Base-by-base conservation (phyloP, 2,888 invertebrate genomes). In the Polyommatus icarus region DNA sequence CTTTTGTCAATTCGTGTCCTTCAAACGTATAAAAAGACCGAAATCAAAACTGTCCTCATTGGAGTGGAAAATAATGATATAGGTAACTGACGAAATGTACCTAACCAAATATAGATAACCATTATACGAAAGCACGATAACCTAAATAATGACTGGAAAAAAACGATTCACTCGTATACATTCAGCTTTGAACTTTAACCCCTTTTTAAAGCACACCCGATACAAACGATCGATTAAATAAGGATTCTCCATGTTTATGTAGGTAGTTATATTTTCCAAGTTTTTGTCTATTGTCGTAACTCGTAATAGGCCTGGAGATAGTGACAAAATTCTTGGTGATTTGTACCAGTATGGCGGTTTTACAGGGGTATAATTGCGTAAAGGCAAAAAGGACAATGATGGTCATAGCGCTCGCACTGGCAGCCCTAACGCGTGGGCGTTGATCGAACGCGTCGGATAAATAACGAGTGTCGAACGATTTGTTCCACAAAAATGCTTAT, bases 81-180 rank as follows among this genome's bases (percentile, higher is more conserved):
- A 15, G 67, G 12, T 61, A 61, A 61, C 15, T 32, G 29, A 67
- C 29, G 18, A 15, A 67, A 32, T 32, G 15, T 24, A 24, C n/a
- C n/a, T 18, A 29, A 5, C 29, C 29, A 67, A 67, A 67, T 18
- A n/a, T 59, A 59, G 67, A 67, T 29, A 67, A 67, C 61, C 24
- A 67, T 4, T 67, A 61, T 3, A 67, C 29, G 29, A 67, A 67
- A 67, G 15, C 12, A 67, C 67, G 67, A 67, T 29, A 15, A 29
- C 67, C 67, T 29, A 32, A 32, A 15, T 24, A 67, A 29, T 67
- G 67, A 67, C 32, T 67, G 29, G 67, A 67, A 67, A 32, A 67
- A 32, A 6, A 67, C 29, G 29, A 29, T 67, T 67, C 29, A 67
- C 29, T 29, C 29, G 29, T 29, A 12, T 6, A 15, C 29, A 29